A percentile compares a stretch with the other conserved stretches of the same genome.
phyloP scores from a whole-genome alignment of 2,797 vertebrate genomes.

The Aphelocoma californica region DNA sequence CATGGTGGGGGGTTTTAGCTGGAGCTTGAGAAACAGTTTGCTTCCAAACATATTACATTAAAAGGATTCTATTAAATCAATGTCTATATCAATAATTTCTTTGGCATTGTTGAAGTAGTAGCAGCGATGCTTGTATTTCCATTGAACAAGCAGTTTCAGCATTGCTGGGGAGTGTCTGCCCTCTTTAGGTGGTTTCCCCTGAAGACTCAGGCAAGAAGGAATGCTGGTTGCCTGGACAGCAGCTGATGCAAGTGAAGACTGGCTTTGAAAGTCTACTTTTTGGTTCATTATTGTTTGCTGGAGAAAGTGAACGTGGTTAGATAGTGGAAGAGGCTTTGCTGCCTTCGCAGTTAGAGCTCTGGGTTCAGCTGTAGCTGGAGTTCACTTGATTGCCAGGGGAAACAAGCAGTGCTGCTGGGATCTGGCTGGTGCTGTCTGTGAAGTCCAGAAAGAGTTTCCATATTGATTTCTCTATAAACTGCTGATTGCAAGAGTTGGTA shows the following conservation, averaged over 20 bases:
- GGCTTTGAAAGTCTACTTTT: background rate
- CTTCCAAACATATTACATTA: slow-evolving; percentile 59
- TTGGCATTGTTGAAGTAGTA: background rate
- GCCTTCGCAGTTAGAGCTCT: background rate
- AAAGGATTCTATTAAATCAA: slow-evolving; percentile 67
- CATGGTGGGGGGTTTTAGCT: background rate
- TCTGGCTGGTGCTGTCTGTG: background rate
- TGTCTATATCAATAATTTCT: slow-evolving; percentile 51
- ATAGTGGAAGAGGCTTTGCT: background rate
- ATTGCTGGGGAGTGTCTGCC: slow-evolving; percentile 47
- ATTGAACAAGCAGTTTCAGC: background rate
- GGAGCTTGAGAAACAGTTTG: slow-evolving; percentile 57
- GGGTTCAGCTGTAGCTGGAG: background rate
- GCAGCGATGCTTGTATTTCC: background rate
- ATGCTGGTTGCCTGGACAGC: slow-evolving; percentile 12
- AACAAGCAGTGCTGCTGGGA: background rate
- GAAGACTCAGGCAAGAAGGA: background rate
- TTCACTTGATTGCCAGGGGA: background rate
- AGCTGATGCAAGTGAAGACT: background rate
- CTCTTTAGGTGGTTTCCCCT: slow-evolving; percentile 60
- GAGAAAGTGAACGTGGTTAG: background rate
- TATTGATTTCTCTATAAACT: background rate
- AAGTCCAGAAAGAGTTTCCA: background rate
- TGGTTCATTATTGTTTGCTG: background rate
- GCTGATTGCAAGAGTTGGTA: background rate